Evolutionary conservation across 2,113 vertebrate species (phyloP), one percentile per base, ranked within the genome.

Genomic region (Callopanchax toddi): DNA sequence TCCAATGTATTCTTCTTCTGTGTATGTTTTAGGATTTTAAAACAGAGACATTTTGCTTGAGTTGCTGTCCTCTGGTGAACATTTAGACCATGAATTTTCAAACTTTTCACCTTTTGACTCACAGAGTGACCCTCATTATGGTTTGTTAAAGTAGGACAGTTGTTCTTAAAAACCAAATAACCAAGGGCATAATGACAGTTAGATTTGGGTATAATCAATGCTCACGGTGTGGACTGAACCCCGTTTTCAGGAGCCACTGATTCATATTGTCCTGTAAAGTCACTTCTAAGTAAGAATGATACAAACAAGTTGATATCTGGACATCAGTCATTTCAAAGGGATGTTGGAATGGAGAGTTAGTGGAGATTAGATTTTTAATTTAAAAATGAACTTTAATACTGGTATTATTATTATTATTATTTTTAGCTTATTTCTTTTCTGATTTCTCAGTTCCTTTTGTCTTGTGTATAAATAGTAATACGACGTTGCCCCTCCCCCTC

Each of bases 1-100:
- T 50, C 39, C 48, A 57, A 42, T 78, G 71, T 44, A 75, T 68
- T 71, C 74, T 68, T 71, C 68, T 72, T 67, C 60, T 59, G 53
- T 60, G 26, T 17, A 55, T 76, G 66, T 60, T 70, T 3, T 36
- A 43, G 55, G 11, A 54, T 59, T 69, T 25, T 13, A 37, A 52
- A 50, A 8, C 10, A 58, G 73, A 58, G 46, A 54, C 22, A 17
- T 60, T 65, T 42, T 20, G n/a, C n/a, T n/a, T n/a, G n/a, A n/a
- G n/a, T n/a, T 75, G 36, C 71, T 42, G 50, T 64, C 49, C 48
- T n/a, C 63, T 54, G 5, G n/a, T n/a, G n/a, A n/a, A n/a, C n/a
- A n/a, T n/a, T 42, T n/a, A n/a, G 16, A n/a, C 39, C 6, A 5
- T 40, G 6, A 5, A 22, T 72, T 20, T 46, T 52, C 12, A 66